Evolutionary conservation across 2,113 vertebrate species (phyloP).

Genomic region (Empidonax alnorum): DNA sequence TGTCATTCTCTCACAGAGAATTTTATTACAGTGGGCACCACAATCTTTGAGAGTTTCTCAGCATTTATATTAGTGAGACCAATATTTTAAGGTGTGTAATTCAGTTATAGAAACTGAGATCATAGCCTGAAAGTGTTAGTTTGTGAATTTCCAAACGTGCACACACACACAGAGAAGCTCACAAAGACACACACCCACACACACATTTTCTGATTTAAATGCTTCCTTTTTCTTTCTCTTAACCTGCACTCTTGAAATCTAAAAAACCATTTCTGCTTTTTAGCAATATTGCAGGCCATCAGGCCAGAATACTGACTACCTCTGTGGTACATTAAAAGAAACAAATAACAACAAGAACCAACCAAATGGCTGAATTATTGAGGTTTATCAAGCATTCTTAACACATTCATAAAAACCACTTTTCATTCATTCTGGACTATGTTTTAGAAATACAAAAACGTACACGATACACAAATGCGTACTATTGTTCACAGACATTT

Average conservation of each 20-base stretch:
- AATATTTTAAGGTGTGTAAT: constrained; percentile 26
- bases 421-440: neutral
- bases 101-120: constrained; percentile 21
- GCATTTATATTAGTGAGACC: constrained; percentile 15
- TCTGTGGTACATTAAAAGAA: neutral
- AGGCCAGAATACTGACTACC: neutral
- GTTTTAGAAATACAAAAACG: neutral
- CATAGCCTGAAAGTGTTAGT: neutral
- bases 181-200: neutral
- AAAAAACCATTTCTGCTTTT: neutral
- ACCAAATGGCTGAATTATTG: neutral
- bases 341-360: neutral
- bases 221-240: neutral
- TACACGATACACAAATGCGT: neutral
- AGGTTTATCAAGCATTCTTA: neutral
- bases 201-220: neutral
- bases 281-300: neutral
- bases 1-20: constrained; percentile 6
- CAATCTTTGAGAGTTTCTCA: constrained; percentile 19
- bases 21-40: neutral
- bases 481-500: neutral
- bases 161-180: rapidly evolving
- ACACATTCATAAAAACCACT: neutral
- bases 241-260: neutral
- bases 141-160: neutral